Evolutionary conservation across 2,888 invertebrate species (phyloP), one percentile per base, ranked within the genome.

Genomic region (Ryuthela nishihirai): DNA sequence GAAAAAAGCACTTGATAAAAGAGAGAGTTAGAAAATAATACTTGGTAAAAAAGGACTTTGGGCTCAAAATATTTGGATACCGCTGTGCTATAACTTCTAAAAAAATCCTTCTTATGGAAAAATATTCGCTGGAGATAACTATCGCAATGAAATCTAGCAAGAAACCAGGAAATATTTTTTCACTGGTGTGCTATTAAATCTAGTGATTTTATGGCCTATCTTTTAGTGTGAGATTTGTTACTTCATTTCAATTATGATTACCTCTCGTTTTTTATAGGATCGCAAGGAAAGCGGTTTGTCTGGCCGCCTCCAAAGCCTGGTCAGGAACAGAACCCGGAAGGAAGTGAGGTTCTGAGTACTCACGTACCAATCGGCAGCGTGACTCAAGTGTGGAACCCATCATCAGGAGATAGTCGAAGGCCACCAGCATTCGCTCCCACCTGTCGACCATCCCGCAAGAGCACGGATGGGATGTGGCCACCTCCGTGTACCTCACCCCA

Each of bases 391-490:
- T 62, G 62, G 62, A 55, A 62, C 24, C 62, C 62, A 9, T 32
- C 47, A 15, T 45, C 45, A 29, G 48, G 53, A 5, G 34, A 42
- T 5, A 45, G 52, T 20, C 38, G 42, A 18, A 46, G 49, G 15
- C 49, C 58, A 2, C 62, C 58, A n/a, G 49, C 58, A 20, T 62
- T 62, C 18, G 56, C 58, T 3, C 58, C 53, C n/a, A 18, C 47
- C 20, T 42, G 53, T 5, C 36, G 43, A 36, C 56, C 58, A 3
- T 23, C 40, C 2, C 35, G 46, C 2, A 25, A 59, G 7, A 47
- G 56, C 32, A 62, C 48, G 7, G 55, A 59, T 18, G 54, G 54
- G 5, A 40, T 54, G 1, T 65, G 65, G 65, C 65, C 65, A n/a
- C 65, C 65, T 12, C 55, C 43, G 18, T 45, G 39, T 15, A 58